Evolutionary conservation across 2,888 invertebrate genomes (phyloP).

Genomic region (Polia nebulosa): DNA sequence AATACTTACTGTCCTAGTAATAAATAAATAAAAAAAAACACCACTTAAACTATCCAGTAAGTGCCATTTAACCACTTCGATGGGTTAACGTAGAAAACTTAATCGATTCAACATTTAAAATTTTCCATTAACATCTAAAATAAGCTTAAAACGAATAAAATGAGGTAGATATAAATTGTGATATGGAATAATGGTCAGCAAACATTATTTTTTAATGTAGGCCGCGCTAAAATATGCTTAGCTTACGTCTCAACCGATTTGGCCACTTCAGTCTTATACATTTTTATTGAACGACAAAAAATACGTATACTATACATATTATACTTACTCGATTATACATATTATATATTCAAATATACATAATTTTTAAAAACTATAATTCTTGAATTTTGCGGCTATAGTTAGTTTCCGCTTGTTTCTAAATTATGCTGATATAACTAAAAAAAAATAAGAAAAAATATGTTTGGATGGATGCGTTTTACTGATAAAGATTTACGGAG

Average conservation of each 20-base stretch:
- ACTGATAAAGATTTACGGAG: slow-evolving; percentile 8
- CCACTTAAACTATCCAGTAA: slow-evolving; percentile 71
- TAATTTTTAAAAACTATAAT: neutral
- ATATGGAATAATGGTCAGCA: slow-evolving; percentile 85
- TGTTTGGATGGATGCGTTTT: neutral
- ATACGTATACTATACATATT: neutral
- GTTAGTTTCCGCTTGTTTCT: neutral
- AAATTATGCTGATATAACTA: too few relatives aligned
- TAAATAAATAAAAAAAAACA: slow-evolving; percentile 77
- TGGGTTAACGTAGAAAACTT: slow-evolving; percentile 74
- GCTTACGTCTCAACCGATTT: slow-evolving; percentile 61
- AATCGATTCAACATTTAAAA: slow-evolving; percentile 76
- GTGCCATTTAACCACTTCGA: slow-evolving; percentile 72
- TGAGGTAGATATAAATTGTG: slow-evolving; percentile 90
- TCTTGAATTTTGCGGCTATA: neutral
- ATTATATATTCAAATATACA: neutral
- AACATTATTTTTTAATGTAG: slow-evolving; percentile 63
- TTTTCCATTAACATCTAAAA: slow-evolving; percentile 83
- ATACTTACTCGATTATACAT: neutral
- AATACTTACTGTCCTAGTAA: slow-evolving; percentile 71
- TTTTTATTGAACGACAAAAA: slow-evolving; percentile 12
- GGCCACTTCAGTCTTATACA: slow-evolving; percentile 52
- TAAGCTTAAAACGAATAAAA: slow-evolving; percentile 88
- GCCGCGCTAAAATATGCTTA: slow-evolving; percentile 54
- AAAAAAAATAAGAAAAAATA: neutral